Conservation (phyloP, 2,113 vertebrate species). For the Drymodes brunneopygia region DNA sequence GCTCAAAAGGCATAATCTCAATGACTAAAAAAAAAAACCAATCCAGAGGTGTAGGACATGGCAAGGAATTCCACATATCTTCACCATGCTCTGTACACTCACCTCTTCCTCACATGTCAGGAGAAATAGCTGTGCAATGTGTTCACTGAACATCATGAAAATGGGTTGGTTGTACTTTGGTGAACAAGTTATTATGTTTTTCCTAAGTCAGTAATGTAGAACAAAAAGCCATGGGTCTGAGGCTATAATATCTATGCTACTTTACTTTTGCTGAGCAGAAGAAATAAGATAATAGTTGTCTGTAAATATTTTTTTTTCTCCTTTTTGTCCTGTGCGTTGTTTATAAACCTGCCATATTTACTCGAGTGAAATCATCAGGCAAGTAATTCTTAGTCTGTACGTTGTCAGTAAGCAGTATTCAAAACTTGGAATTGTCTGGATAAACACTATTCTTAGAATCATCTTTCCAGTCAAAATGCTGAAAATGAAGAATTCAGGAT, state of each 20-base stretch:
- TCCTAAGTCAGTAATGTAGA: neutral
- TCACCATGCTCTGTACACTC: neutral
- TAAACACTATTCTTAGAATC: neutral
- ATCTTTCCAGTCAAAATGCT: neutral
- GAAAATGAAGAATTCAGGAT: neutral
- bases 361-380: neutral
- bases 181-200: neutral
- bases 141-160: neutral
- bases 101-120: rapidly evolving
- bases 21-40: rapidly evolving
- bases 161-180: neutral
- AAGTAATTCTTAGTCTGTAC: neutral
- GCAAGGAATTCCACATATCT: neutral
- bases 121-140: neutral
- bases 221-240: neutral
- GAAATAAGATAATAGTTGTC: neutral
- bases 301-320: neutral
- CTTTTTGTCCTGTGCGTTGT: neutral
- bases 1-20: neutral
- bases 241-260: neutral
- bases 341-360: neutral
- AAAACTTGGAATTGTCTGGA: neutral
- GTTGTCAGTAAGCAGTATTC: neutral
- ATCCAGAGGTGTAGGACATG: neutral
- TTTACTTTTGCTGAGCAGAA: neutral